These are phyloP conservation scores for Empidonax traillii DNA, from an alignment of 2,113 vertebrate species.

Conservation along the genomic window DNA sequence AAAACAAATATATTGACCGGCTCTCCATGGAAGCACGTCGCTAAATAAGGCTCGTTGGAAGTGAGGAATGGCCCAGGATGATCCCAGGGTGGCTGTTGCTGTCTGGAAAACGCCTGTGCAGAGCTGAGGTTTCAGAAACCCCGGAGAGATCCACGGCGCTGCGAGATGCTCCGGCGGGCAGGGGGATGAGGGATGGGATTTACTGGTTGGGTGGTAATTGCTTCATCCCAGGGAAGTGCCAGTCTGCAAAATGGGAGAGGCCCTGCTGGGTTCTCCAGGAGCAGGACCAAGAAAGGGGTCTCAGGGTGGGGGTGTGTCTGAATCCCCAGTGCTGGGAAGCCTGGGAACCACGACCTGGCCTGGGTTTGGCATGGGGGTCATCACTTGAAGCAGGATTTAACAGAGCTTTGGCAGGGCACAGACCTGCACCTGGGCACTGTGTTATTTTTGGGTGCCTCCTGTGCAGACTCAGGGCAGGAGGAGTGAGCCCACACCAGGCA, in stretches of 20 bases:
- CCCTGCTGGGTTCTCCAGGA: neutral
- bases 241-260: neutral
- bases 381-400: neutral
- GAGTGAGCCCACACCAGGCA: neutral
- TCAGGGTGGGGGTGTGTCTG: rapidly evolving
- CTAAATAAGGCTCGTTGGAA: neutral
- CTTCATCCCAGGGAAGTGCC: neutral
- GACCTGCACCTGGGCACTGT: rapidly evolving
- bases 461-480: neutral
- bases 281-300: neutral
- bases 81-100: neutral
- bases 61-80: neutral
- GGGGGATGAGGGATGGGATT: neutral
- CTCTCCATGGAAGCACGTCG: neutral
- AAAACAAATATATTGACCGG: neutral
- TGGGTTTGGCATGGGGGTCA: neutral
- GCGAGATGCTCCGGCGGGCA: rapidly evolving
- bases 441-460: neutral
- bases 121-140: neutral
- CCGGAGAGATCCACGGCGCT: rapidly evolving
- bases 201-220: rapidly evolving
- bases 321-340: neutral
- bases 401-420: rapidly evolving
- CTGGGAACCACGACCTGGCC: neutral
- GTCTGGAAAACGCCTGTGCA: neutral